Evolutionary conservation across 2,888 invertebrate genomes (phyloP), one percentile per base, ranked within the genome.

Genomic region (Baronia brevicornis): DNA sequence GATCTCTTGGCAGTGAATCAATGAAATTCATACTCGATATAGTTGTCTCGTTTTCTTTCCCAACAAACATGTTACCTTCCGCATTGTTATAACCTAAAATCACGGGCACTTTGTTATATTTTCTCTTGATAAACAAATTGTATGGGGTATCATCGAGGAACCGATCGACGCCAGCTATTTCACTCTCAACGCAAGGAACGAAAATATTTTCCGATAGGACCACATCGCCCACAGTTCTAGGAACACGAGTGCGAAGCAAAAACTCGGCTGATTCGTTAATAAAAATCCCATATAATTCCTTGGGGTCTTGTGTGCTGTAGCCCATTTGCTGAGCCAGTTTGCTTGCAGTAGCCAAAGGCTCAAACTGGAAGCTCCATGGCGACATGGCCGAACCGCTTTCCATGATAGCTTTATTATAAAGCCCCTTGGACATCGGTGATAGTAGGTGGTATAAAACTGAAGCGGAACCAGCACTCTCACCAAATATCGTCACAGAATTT

Each of bases 391-490:
- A 69, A 0, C 80, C 84, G 35, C 82, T 80, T 42, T 82, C 71
- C 59, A 80, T 51, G 3, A 84, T 75, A 2, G 70, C 80, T 51
- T 48, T 70, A n/a, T 71, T 50, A 28, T 77, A 82, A 4, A 84
- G 38, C 3, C 77, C 75, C 49, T 58, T 63, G 0, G 82, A 75
- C 60, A 78, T 60, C 1, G 77, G 72, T 2, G 82, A 80, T 2
- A 79, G 7, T 7, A 79, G 21, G 31, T 80, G 82, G 20, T 68
- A 78, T 12, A 67, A 39, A 0, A 79, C 77, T 1, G 82, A 64
- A 0, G 78, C 67, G 0, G 79, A 59, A 0, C 84, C 84, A n/a
- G 84, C 84, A 23, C 80, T 82, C 48, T 78, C 80, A 3, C 84
- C 82, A 33, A 82, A 82, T 27, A 82, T 52, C 0, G 79, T 79